Evolutionary conservation across 2,797 vertebrate genomes (phyloP), one percentile per base, ranked within the genome.

Genomic region (Eurystomus glaucurus): DNA sequence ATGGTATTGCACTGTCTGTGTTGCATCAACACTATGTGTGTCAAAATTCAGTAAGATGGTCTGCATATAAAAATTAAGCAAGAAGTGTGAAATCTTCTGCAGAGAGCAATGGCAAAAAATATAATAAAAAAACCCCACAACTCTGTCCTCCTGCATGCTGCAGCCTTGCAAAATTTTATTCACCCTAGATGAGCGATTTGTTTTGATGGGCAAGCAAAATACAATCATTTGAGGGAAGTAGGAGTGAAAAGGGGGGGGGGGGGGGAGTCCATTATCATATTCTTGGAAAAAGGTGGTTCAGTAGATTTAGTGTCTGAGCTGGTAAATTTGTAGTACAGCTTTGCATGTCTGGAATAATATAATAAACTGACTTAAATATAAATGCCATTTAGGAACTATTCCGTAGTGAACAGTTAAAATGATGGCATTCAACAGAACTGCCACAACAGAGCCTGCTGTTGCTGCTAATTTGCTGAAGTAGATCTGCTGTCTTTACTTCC

Each of bases 391-490:
- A 96, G 91, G 74, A 97, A 77, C 55, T 81, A 45, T 71, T 79
- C 62, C 51, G 52, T 83, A 80, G 77, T 72, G 75, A 96, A 93
- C 66, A 89, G 41, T 70, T 97, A 81, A 95, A 95, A 97, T 81
- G 51, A 95, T 46, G 69, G 35, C 60, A 80, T 72, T 95, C 74
- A 94, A 92, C 77, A 90, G 89, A 95, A 78, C 55, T 87, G 95
- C 75, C 68, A 92, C 77, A 92, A 79, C 57, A 93, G 69, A 46
- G 52, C 50, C 74, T 88, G 65, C 91, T 85, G 80, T 82, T 90
- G 68, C 74, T 91, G 82, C 48, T 94, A 92, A 97, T 97, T 97
- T 95, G 88, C 94, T 94, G 75, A 22, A 88, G 57, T 90, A 19
- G 85, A 65, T 83, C 72, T 90, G 66, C 89, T 90, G 39, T 80